Base-by-base conservation (phyloP, 2,888 invertebrate species). In the Stenichneumon culpator region DNA sequence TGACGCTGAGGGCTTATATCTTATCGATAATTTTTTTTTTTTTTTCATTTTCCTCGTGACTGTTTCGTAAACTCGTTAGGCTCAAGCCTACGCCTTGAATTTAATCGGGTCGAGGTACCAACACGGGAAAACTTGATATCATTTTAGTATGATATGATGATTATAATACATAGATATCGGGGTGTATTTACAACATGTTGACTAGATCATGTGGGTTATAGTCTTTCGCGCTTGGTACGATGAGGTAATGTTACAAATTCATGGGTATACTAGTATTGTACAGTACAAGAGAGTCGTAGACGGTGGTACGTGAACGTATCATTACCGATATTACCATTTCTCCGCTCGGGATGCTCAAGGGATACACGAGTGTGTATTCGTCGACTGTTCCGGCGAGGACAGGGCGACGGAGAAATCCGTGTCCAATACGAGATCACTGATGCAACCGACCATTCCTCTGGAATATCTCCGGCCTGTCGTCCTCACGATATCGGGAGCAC, bases 391-490 rank as follows among this genome's bases (percentile, higher is more conserved):
- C 14, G 96, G 95, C 57, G 96, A 94, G 7, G 96, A 96, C 60
- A 97, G 95, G 16, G 96, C 96, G 68, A 98, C 96, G 89, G 97
- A 96, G 92, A 96, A 97, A 93, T 98, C 97, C 16, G 97, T 96
- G 88, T 97, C 97, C 72, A 98, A 94, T 1, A 97, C 96, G 89
- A 98, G 96, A 94, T 97, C 97, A 63, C 97, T 97, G 90, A 98
- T 96, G 94, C 98, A 98, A 50, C 98, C 98, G 57, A 96, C 95
- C 84, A 98, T 96, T 44, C 98, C 98, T 85, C 95, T 95, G 75
- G 95, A 95, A 94, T 97, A 98, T 93, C 96, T 96, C 77, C 96
- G 96, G 88, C 96, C 95, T 3, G 97, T 96, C 91, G 96, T 96
- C 91, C 96, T 95, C 88, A 96, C 96, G 91, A 97, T 96, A 89